phyloP scores from a whole-genome alignment of 1,140 invertebrate species.

The Xylocopa sonorina region DNA sequence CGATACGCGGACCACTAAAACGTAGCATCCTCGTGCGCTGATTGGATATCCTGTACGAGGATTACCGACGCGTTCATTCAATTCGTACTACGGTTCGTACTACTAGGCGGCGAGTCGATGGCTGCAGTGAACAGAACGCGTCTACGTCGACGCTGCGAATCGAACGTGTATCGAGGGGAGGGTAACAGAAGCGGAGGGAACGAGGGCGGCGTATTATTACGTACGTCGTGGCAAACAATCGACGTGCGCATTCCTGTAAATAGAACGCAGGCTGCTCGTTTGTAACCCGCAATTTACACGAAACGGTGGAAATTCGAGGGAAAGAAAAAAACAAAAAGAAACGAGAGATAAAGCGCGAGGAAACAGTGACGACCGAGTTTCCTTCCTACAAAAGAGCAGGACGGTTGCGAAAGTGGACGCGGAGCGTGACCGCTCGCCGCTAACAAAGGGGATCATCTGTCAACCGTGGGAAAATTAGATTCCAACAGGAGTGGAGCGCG shows the following conservation, averaged over 20 bases:
- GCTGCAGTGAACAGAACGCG: slow-evolving; percentile 33
- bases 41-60: slow-evolving; percentile 64
- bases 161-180: slow-evolving; percentile 13
- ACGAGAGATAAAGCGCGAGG: no score
- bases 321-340: background rate
- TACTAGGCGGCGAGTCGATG: slow-evolving; percentile 36
- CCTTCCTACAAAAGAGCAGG: background rate
- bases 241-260: slow-evolving; percentile 15
- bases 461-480: background rate
- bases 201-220: slow-evolving; percentile 62
- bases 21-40: slow-evolving; percentile 56
- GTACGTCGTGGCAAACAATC: slow-evolving; percentile 51
- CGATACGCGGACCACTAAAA: slow-evolving; percentile 12
- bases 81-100: slow-evolving; percentile 59
- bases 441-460: background rate
- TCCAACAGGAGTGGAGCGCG: background rate
- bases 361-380: background rate
- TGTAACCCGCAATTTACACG: slow-evolving; percentile 20
- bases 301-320: background rate
- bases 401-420: background rate
- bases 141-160: slow-evolving; percentile 17
- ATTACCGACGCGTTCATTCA: slow-evolving; percentile 63
- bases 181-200: slow-evolving; percentile 3
- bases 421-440: background rate
- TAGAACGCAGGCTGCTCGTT: background rate